Conservation (phyloP, 2,888 invertebrate genomes). For the Eugnorisma glareosa region DNA sequence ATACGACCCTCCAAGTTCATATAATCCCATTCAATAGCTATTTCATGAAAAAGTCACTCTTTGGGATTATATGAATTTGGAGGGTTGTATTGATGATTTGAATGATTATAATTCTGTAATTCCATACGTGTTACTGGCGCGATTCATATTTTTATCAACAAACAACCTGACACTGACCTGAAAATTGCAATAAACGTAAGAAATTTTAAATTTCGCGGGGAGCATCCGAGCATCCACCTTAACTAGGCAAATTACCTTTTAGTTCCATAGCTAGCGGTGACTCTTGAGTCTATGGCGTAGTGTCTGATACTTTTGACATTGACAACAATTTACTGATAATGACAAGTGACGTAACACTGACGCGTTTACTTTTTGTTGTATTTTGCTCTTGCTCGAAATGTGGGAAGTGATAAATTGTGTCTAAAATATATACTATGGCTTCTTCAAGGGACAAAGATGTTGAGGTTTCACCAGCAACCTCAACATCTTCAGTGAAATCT, state of each 20-base stretch:
- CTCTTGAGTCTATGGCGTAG: neutral
- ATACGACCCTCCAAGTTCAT: no score
- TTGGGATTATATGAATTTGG: no score
- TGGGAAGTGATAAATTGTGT: constrained; percentile 66
- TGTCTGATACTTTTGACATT: constrained; percentile 8
- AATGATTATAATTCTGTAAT: no score
- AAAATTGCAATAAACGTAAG: no score
- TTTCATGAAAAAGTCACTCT: no score
- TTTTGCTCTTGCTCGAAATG: constrained; percentile 69
- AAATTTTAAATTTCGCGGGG: no score
- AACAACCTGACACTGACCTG: no score
- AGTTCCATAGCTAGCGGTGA: neutral
- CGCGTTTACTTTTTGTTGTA: constrained; percentile 67
- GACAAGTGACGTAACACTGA: constrained; percentile 46
- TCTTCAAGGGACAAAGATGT: constrained; percentile 79
- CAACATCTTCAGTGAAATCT: constrained; percentile 81
- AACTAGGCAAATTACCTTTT: neutral
- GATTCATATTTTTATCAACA: no score
- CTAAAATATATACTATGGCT: constrained; percentile 80
- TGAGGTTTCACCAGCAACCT: constrained; percentile 81
- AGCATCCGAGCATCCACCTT: no score
- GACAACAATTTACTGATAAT: neutral
- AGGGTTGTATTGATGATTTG: no score
- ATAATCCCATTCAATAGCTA: no score
- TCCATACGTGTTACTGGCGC: no score